phyloP scores from a whole-genome alignment of 2,797 vertebrate species.

The Arnoldichthys spilopterus region DNA sequence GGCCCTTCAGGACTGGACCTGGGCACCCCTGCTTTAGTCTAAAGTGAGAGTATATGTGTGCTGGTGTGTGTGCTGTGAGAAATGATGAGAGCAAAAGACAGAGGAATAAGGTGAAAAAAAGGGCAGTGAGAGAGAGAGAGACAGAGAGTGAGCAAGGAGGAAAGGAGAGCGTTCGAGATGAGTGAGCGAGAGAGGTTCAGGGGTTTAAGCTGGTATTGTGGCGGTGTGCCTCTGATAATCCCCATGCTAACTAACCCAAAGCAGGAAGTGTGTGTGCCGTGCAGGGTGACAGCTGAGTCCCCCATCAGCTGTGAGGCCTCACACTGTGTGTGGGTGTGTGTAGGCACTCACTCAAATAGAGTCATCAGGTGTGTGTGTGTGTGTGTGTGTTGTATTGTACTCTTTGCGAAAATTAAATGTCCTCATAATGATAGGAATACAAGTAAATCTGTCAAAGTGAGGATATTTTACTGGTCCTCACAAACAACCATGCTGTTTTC shows the following conservation, averaged over 20 bases:
- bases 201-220: constrained; percentile 16
- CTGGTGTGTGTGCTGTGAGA: not conserved
- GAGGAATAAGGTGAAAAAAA: constrained; percentile 4
- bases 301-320: constrained; percentile 54
- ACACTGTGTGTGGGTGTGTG: constrained; percentile 24
- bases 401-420: too few relatives aligned
- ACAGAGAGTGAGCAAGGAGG: not conserved
- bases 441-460: too few relatives aligned
- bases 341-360: not conserved
- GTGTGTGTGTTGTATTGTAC: too few relatives aligned
- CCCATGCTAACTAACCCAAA: constrained; percentile 23
- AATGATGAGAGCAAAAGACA: not conserved
- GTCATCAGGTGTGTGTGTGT: not conserved
- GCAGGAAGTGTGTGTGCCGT: constrained; percentile 48
- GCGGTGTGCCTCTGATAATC: constrained; percentile 40
- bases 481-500: too few relatives aligned
- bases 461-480: too few relatives aligned
- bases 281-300: constrained; percentile 55
- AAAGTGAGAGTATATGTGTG: not conserved
- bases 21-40: constrained; percentile 13
- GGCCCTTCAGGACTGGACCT: too few relatives aligned
- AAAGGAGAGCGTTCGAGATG: too few relatives aligned
- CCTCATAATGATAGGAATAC: too few relatives aligned
- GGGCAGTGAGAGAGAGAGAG: not conserved
- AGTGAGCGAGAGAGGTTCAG: constrained; percentile 29